A percentile compares a stretch with the other conserved stretches of the same genome.
These are phyloP conservation scores for Himalopsyche phryganea DNA, from an alignment of 1,140 invertebrate genomes.

Conservation along the genomic window DNA sequence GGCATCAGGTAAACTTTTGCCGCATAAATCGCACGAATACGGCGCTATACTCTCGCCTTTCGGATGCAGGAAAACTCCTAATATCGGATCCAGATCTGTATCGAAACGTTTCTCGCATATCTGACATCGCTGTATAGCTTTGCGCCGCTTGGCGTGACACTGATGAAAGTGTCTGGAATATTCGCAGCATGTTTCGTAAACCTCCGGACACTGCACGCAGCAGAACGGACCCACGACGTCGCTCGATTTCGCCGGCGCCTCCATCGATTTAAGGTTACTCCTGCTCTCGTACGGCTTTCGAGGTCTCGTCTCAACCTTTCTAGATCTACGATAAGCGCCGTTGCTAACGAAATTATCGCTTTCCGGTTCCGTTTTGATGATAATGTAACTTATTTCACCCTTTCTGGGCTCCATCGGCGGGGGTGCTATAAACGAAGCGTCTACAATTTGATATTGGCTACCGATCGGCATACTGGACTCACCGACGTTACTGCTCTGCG, in stretches of 20 bases:
- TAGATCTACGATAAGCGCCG: background rate
- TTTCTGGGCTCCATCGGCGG: background rate
- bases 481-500: no score
- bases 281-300: slow-evolving; percentile 27
- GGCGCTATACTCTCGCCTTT: slow-evolving; percentile 19
- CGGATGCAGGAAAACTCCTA: slow-evolving; percentile 4
- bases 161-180: slow-evolving; percentile 48
- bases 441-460: slow-evolving; percentile 21
- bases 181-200: slow-evolving; percentile 49
- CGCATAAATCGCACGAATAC: slow-evolving; percentile 43
- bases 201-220: slow-evolving; percentile 43
- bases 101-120: slow-evolving; percentile 49
- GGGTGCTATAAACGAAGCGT: slow-evolving; percentile 14
- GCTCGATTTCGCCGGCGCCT: background rate
- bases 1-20: slow-evolving; percentile 46
- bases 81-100: slow-evolving; percentile 35
- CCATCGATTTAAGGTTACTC: background rate
- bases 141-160: slow-evolving; percentile 47
- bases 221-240: slow-evolving; percentile 43
- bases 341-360: background rate
- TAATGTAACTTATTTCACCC: slow-evolving; percentile 30
- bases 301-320: slow-evolving; percentile 23
- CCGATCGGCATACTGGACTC: slow-evolving; percentile 10
- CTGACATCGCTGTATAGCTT: slow-evolving; percentile 46
- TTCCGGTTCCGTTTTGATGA: slow-evolving; percentile 21